phyloP scores from a whole-genome alignment of 2,888 invertebrate genomes.

The Phragmatobia fuliginosa region DNA sequence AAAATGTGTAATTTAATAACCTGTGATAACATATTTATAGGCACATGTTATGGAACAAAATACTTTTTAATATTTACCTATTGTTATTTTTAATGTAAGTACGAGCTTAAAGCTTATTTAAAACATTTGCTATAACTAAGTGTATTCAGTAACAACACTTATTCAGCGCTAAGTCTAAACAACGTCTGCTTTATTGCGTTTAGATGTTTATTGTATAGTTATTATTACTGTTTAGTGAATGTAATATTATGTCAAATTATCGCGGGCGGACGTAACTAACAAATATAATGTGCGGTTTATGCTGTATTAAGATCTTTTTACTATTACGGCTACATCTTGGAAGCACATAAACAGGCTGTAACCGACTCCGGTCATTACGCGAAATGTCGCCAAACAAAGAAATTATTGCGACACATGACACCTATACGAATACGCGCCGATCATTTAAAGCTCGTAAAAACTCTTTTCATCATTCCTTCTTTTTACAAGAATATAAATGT shows the following conservation, averaged over 20 bases:
- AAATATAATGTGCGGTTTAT: constrained; percentile 65
- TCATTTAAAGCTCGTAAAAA: constrained; percentile 12
- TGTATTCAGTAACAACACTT: not conserved
- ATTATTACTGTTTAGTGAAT: constrained; percentile 48
- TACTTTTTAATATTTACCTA: no score
- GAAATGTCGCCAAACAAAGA: constrained; percentile 44
- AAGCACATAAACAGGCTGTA: constrained; percentile 72
- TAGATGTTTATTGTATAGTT: constrained; percentile 10
- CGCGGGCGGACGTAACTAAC: constrained; percentile 59
- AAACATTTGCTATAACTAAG: not conserved
- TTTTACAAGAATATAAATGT: not conserved
- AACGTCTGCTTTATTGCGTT: constrained; percentile 6
- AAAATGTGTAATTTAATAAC: no score
- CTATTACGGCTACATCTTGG: constrained; percentile 79
- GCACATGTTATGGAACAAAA: no score
- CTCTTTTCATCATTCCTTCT: constrained; percentile 5
- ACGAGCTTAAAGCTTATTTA: not conserved
- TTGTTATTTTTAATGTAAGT: no score
- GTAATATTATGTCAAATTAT: constrained; percentile 64
- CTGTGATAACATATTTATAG: no score
- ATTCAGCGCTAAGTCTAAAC: not conserved
- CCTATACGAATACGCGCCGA: constrained; percentile 11
- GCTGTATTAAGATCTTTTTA: constrained; percentile 80
- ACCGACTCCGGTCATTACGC: constrained; percentile 57
- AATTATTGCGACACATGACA: constrained; percentile 21